A percentile compares a stretch with the other conserved stretches of the same genome.
phyloP scores from a whole-genome alignment of 1,140 invertebrate species.

The Maconellicoccus hirsutus region DNA sequence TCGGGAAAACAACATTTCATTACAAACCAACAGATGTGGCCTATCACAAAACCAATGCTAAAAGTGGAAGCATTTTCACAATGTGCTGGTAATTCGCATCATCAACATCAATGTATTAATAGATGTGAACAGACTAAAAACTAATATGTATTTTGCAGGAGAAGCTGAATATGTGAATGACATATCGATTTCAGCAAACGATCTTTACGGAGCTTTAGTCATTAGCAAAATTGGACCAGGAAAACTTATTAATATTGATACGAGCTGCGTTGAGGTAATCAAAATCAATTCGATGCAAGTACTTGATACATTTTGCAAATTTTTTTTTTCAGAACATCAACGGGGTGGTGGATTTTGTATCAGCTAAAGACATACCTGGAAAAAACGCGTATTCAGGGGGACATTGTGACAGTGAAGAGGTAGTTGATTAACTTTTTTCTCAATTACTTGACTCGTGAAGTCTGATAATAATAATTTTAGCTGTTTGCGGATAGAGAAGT shows the following conservation, averaged over 20 bases:
- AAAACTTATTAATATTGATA: conserved; percentile 37
- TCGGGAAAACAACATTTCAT: conserved; percentile 56
- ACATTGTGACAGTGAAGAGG: conserved; percentile 34
- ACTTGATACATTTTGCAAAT: too few relatives aligned
- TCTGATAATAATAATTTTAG: too few relatives aligned
- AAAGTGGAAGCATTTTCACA: conserved; percentile 66
- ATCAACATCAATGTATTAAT: background rate
- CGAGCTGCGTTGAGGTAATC: conserved; percentile 24
- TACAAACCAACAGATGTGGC: conserved; percentile 62
- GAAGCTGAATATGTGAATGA: conserved; percentile 60
- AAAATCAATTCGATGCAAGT: too few relatives aligned
- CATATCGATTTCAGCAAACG: conserved; percentile 40
- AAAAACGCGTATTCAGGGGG: conserved; percentile 41
- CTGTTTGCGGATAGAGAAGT: conserved; percentile 42
- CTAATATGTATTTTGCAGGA: conserved; percentile 36
- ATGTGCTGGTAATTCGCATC: conserved; percentile 40
- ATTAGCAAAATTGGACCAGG: conserved; percentile 34
- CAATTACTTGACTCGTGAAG: too few relatives aligned
- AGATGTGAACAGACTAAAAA: too few relatives aligned
- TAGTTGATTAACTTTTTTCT: too few relatives aligned
- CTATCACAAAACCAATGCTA: conserved; percentile 59
- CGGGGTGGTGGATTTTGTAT: conserved; percentile 58
- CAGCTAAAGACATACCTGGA: conserved; percentile 63
- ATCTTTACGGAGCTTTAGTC: conserved; percentile 55
- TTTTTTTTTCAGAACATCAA: conserved; percentile 41